Base-by-base conservation (phyloP, 2,888 invertebrate genomes). In the Leptinotarsa juncta region DNA sequence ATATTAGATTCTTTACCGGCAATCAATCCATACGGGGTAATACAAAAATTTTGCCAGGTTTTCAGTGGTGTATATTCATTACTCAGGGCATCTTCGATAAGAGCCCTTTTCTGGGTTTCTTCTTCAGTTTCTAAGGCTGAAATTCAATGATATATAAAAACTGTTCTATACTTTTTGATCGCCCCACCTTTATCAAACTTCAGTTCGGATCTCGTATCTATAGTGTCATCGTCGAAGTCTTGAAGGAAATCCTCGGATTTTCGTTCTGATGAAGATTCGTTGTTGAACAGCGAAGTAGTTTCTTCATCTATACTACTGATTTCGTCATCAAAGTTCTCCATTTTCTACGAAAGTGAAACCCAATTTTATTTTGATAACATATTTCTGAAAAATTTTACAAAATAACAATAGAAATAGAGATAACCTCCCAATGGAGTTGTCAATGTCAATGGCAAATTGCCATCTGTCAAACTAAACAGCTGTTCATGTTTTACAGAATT, bases 101-200 rank as follows among this genome's bases (percentile, higher is more conserved):
- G 86, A 77, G 88, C 86, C 72, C 91, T 89, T 86, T 94, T 94
- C 67, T 88, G 87, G 73, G 89, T 89, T 84, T 93, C 93, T 68
- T 90, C 92, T 78, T 89, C 89, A 79, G 91, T 91, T 84, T 92
- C 91, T 77, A 92, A 91, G 86, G 86, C 91, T 91, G 77, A 50
- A 81, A 80, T 68, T 72, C 67, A 70, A 72, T 66, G 50, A 14
- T 50, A 16, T 16, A 5, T 5, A 51, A 15, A 51, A 51, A 16
- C 7, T 15, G 7, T 51, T 15, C 16, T 53, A n/a, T 32, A 48
- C 55, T 15, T 62, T 50, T 48, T 23, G 10, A 42, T 42, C 15
- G 53, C 67, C 51, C 73, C 91, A 93, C 93, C 91, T 89, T 91
- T 90, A 87, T 93, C 93, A 86, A 94, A 94, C 88, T 91, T 92